Evolutionary conservation across 2,888 invertebrate species (phyloP).

Genomic region (Dryadula phaetusa): DNA sequence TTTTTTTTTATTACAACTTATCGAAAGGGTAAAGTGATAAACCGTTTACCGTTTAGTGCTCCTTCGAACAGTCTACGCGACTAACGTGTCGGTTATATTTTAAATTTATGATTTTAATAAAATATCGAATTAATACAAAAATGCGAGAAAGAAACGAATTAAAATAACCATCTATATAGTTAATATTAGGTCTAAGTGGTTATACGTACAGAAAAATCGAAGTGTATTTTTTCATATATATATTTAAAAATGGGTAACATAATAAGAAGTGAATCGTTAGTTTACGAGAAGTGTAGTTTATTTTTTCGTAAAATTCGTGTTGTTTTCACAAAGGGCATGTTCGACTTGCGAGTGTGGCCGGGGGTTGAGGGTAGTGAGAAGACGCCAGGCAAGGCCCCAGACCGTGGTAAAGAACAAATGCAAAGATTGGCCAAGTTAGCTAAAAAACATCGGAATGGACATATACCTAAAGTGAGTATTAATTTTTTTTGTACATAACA

Average conservation of each 20-base stretch:
- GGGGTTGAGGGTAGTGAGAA: conserved; percentile 91
- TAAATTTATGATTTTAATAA: background rate
- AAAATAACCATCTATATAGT: conserved; percentile 4
- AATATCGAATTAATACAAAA: background rate
- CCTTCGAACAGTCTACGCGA: background rate
- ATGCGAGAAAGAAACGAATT: background rate
- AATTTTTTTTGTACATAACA: background rate
- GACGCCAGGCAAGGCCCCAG: conserved; percentile 94
- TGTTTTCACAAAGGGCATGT: conserved; percentile 86
- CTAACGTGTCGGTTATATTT: conserved; percentile 3
- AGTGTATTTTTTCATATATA: background rate
- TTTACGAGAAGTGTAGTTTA: conserved; percentile 52
- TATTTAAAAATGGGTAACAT: conserved; percentile 25
- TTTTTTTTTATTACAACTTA: background rate
- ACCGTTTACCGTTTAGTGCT: conserved; percentile 21
- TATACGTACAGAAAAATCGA: too few species aligned
- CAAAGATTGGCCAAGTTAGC: conserved; percentile 94
- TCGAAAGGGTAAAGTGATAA: background rate
- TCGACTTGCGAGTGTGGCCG: conserved; percentile 96
- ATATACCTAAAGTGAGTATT: conserved; percentile 91
- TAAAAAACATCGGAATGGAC: conserved; percentile 97
- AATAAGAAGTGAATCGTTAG: conserved; percentile 1
- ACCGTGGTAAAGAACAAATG: conserved; percentile 93
- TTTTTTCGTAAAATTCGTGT: conserved; percentile 55
- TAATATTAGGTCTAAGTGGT: background rate